Conservation (phyloP, 2,113 vertebrate genomes). For the Proterorhinus semilunaris region DNA sequence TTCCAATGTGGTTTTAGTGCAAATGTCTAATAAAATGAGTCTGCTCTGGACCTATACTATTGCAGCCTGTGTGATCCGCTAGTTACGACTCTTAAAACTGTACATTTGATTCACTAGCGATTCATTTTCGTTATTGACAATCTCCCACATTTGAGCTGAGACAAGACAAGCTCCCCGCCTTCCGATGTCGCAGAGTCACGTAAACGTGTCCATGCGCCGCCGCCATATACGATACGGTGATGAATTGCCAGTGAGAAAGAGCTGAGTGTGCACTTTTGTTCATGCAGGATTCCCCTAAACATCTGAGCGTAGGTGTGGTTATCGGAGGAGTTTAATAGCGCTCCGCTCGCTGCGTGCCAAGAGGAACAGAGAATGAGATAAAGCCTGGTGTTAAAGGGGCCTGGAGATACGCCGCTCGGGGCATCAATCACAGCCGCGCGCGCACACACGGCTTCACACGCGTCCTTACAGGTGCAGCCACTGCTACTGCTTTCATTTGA, state of each 20-base stretch:
- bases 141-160: not conserved
- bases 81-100: no score
- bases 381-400: conserved; percentile 25
- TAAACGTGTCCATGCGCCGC: not conserved
- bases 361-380: conserved; percentile 31
- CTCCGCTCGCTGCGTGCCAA: conserved; percentile 10
- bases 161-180: not conserved
- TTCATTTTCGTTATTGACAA: no score
- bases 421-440: conserved; percentile 41
- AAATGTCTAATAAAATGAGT: no score
- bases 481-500: conserved; percentile 58
- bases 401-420: conserved; percentile 18
- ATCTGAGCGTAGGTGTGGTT: conserved; percentile 19
- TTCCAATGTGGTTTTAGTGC: no score
- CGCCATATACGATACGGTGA: not conserved
- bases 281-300: not conserved
- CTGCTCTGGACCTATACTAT: no score
- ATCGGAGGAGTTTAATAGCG: conserved; percentile 28
- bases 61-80: no score
- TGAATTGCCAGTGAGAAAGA: not conserved
- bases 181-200: not conserved
- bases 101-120: no score
- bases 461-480: conserved; percentile 27
- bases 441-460: conserved; percentile 39
- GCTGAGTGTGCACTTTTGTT: conserved; percentile 15